phyloP scores from a whole-genome alignment of 2,888 invertebrate species.

The Watsonalla binaria region DNA sequence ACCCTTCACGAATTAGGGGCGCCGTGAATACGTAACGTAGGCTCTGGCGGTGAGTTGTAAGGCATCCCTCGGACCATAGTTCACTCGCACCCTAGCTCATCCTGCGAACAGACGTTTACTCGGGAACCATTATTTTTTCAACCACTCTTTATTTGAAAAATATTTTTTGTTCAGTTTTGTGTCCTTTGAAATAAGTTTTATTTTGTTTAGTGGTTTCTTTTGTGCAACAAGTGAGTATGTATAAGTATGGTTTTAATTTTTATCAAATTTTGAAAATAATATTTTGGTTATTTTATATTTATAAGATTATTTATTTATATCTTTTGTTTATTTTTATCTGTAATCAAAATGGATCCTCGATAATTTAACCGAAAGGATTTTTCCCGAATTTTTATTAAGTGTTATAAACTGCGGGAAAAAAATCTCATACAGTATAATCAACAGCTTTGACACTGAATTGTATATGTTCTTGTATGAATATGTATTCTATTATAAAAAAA shows the following conservation, averaged over 20 bases:
- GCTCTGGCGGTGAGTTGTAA: constrained; percentile 32
- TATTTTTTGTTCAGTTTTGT: constrained; percentile 4
- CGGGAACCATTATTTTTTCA: constrained; percentile 9
- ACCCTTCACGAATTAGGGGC: constrained; percentile 43
- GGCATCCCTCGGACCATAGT: constrained; percentile 32
- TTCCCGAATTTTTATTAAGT: no score
- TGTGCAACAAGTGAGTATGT: constrained; percentile 15
- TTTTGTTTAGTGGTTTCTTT: constrained; percentile 10
- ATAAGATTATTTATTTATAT: no score
- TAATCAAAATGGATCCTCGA: no score
- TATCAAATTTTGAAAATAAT: no score
- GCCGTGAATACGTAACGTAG: constrained; percentile 32
- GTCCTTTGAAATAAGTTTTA: neutral
- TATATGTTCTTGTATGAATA: no score
- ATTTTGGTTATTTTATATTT: no score
- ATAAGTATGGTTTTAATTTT: neutral
- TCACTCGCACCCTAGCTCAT: constrained; percentile 54
- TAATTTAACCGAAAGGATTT: no score
- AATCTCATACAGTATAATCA: no score
- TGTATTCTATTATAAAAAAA: no score
- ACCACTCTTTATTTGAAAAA: constrained; percentile 10
- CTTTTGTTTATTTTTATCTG: no score
- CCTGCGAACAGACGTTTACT: constrained; percentile 42
- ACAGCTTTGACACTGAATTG: no score
- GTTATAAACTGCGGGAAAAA: no score